phyloP scores from a whole-genome alignment of 2,797 vertebrate species.

The Ceyx erithaca region DNA sequence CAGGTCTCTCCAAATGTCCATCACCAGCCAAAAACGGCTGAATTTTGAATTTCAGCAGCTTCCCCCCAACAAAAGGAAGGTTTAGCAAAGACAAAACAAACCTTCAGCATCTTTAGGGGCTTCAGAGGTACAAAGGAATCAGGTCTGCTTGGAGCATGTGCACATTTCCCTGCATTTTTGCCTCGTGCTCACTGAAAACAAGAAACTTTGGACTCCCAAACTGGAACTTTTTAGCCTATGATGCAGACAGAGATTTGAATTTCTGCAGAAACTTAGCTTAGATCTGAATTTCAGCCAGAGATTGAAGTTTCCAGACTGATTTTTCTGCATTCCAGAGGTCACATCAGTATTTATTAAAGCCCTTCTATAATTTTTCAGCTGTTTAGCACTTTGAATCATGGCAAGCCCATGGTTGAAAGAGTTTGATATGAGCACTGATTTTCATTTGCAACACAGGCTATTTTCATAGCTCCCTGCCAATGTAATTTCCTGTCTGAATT shows the following conservation, averaged over 20 bases:
- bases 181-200: neutral
- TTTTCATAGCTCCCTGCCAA: constrained; percentile 2
- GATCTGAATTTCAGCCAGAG: neutral
- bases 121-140: neutral
- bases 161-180: neutral
- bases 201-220: neutral
- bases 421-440: neutral
- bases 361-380: neutral
- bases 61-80: neutral
- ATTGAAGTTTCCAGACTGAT: neutral
- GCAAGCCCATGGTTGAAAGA: neutral
- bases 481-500: constrained; percentile 28
- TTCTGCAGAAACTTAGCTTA: neutral
- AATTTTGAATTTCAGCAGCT: neutral
- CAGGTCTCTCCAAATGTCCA: accelerated
- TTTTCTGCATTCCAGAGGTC: neutral
- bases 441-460: neutral
- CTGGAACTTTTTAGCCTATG: neutral
- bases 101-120: neutral
- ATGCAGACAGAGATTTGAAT: neutral
- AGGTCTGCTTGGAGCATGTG: neutral
- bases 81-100: neutral
- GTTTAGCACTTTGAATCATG: neutral
- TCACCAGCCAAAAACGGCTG: neutral
- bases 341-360: neutral